Evolutionary conservation across 2,797 vertebrate genomes (phyloP).

Genomic region (Dendrocincla fuliginosa): DNA sequence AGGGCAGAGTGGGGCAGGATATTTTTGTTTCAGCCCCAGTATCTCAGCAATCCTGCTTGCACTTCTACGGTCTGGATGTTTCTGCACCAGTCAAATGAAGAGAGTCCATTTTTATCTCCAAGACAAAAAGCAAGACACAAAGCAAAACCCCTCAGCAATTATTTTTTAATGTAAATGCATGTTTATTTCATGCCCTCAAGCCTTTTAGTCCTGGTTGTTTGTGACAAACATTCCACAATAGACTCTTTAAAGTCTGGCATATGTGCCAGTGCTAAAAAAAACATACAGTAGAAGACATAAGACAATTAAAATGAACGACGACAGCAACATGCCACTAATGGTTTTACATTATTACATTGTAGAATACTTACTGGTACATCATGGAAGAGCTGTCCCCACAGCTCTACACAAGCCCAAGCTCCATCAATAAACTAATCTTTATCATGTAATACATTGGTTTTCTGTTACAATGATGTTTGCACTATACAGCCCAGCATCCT

Average conservation of each 20-base stretch:
- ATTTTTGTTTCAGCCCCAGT: rapidly evolving
- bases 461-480: neutral
- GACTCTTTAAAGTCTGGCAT: conserved; percentile 69
- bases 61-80: neutral
- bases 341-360: conserved; percentile 66
- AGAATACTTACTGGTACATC: conserved; percentile 57
- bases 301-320: conserved; percentile 61
- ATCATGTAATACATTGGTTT: conserved; percentile 13
- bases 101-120: neutral
- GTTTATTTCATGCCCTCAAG: conserved; percentile 69
- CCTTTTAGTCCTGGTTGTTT: conserved; percentile 61
- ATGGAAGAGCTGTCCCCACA: conserved; percentile 28
- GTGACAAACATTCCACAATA: conserved; percentile 68
- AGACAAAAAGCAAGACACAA: neutral
- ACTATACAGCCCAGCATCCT: neutral
- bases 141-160: conserved; percentile 26
- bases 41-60: neutral
- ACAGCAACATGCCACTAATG: conserved; percentile 57
- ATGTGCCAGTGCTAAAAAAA: conserved; percentile 39
- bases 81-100: neutral
- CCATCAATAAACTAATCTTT: conserved; percentile 52
- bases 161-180: conserved; percentile 69
- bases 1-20: neutral
- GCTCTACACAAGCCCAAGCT: conserved; percentile 12
- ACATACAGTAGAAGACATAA: neutral